Evolutionary conservation across 2,888 invertebrate genomes (phyloP).

Genomic region (Platycheirus albimanus): DNA sequence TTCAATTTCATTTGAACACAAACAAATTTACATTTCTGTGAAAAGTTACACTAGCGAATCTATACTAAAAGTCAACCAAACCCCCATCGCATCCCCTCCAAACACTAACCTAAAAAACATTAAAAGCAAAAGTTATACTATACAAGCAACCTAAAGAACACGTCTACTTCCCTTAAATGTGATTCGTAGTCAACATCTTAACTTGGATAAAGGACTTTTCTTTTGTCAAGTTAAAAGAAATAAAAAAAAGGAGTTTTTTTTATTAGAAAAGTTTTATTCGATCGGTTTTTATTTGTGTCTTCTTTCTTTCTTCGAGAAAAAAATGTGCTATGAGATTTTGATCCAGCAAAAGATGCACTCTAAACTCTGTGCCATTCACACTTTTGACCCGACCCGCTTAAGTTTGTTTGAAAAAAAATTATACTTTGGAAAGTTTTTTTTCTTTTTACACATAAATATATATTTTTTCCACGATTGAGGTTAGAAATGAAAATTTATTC

Average conservation of each 20-base stretch:
- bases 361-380: conserved; percentile 29
- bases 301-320: neutral
- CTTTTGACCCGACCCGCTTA: conserved; percentile 19
- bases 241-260: conserved; percentile 33
- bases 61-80: too few relatives aligned
- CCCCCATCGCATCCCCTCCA: too few relatives aligned
- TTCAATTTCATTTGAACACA: too few relatives aligned
- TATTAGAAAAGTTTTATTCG: conserved; percentile 63
- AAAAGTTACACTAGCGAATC: too few relatives aligned
- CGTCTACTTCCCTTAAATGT: conserved; percentile 26
- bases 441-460: neutral
- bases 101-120: too few relatives aligned
- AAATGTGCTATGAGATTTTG: conserved; percentile 29
- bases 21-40: too few relatives aligned
- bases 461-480: conserved; percentile 5
- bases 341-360: conserved; percentile 53
- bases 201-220: conserved; percentile 37
- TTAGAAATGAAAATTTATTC: conserved; percentile 20
- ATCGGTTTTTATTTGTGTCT: conserved; percentile 30
- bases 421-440: conserved; percentile 21
- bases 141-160: conserved; percentile 29
- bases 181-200: conserved; percentile 43
- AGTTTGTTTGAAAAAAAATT: neutral
- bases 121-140: too few relatives aligned
- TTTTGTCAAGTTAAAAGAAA: conserved; percentile 33